phyloP scores from a whole-genome alignment of 2,113 vertebrate species.

The Takifugu bimaculatus region DNA sequence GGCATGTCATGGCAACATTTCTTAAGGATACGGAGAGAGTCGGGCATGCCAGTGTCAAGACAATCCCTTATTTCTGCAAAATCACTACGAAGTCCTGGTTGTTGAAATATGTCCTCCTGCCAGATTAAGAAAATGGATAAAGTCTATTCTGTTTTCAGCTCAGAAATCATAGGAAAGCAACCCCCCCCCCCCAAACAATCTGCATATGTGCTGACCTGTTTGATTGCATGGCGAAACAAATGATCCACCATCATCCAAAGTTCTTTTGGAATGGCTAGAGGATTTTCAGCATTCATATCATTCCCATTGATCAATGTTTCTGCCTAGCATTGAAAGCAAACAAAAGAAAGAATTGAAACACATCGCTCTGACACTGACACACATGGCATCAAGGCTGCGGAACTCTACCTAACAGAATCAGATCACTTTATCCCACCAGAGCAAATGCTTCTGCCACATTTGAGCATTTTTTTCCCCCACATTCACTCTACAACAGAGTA shows the following conservation, averaged over 20 bases:
- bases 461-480: too few relatives aligned
- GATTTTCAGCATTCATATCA: constrained; percentile 68
- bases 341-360: background rate
- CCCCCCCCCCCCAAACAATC: background rate
- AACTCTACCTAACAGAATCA: too few relatives aligned
- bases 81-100: constrained; percentile 88
- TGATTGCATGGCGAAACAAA: constrained; percentile 82
- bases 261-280: constrained; percentile 92
- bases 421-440: too few relatives aligned
- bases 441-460: too few relatives aligned
- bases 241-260: constrained; percentile 97
- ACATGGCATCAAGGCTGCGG: too few relatives aligned
- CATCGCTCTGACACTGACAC: too few relatives aligned
- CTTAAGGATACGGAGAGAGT: constrained; percentile 89
- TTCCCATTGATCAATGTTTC: constrained; percentile 56
- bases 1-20: background rate
- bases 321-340: constrained; percentile 61
- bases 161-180: background rate
- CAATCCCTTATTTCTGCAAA: constrained; percentile 92
- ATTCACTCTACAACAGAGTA: too few relatives aligned
- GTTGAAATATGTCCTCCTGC: constrained; percentile 96
- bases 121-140: constrained; percentile 23
- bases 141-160: background rate
- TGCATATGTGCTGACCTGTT: constrained; percentile 77
- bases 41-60: constrained; percentile 86